phyloP scores from a whole-genome alignment of 1,140 invertebrate species.

The Geopemphigus sp. region DNA sequence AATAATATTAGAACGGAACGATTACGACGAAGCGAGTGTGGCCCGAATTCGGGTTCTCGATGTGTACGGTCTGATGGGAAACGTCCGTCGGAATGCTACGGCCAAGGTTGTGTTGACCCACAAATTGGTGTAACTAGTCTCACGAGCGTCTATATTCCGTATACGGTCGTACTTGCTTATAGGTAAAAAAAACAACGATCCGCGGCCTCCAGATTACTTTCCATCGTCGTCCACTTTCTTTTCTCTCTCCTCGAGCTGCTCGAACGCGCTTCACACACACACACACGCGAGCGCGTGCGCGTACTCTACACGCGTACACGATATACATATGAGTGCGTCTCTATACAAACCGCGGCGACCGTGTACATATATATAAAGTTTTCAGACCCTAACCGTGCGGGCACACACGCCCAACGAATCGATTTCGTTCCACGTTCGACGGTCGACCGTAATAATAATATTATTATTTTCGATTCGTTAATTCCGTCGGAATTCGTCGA shows the following conservation, averaged over 20 bases:
- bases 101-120: slow-evolving; percentile 48
- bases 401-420: neutral
- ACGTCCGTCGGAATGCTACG: slow-evolving; percentile 38
- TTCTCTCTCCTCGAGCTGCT: neutral
- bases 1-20: no score
- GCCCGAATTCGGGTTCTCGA: slow-evolving; percentile 33
- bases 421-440: neutral
- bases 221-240: slow-evolving; percentile 44
- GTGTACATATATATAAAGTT: neutral
- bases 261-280: neutral
- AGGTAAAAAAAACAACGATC: slow-evolving; percentile 23
- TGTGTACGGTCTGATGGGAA: neutral
- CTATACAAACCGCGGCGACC: slow-evolving; percentile 17
- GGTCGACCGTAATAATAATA: no score
- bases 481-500: no score
- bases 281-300: no score
- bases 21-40: neutral
- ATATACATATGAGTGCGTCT: no score
- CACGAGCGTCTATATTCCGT: neutral
- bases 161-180: neutral
- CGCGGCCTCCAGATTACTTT: slow-evolving; percentile 47
- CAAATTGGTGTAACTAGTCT: slow-evolving; percentile 4
- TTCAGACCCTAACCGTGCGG: neutral
- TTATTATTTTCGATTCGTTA: no score
- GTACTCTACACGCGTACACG: no score